Percentiles rank a stretch among this genome's conserved stretches.
Evolutionary conservation across 2,888 invertebrate genomes (phyloP).

Genomic region (Antitype chi): DNA sequence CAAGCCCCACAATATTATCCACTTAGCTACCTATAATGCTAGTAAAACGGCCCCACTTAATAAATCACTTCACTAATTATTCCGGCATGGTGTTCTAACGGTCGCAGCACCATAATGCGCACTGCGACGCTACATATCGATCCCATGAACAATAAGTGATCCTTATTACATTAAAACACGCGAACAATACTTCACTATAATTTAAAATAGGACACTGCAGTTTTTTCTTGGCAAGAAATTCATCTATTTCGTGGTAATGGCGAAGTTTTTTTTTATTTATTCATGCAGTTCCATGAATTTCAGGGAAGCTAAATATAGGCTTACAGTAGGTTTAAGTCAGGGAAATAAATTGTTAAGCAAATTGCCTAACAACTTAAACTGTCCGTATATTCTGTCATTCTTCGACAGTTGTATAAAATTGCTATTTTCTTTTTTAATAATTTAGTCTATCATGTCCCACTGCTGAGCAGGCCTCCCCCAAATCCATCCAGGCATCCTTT

Average conservation of each 20-base stretch:
- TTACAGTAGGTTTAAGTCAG: neutral
- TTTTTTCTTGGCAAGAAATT: conserved; percentile 40
- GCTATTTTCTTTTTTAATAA: too few species aligned
- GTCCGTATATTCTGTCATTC: neutral
- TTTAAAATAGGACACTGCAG: conserved; percentile 59
- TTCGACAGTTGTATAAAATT: neutral
- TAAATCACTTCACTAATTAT: conserved; percentile 42
- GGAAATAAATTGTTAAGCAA: neutral
- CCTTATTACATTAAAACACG: conserved; percentile 67
- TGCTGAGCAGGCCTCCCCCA: too few species aligned
- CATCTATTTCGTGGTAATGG: neutral
- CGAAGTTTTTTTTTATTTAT: conserved; percentile 8
- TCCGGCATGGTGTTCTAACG: conserved; percentile 35
- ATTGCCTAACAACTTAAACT: neutral
- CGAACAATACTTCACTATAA: conserved; percentile 46
- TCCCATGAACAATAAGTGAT: conserved; percentile 54
- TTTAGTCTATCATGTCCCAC: too few species aligned
- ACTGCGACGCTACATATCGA: conserved; percentile 70
- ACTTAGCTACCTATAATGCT: neutral
- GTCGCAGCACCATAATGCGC: conserved; percentile 61
- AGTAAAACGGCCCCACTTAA: neutral
- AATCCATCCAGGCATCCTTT: too few species aligned
- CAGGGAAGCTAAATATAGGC: neutral
- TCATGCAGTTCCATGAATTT: conserved; percentile 5
- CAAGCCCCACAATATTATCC: neutral